Percentiles rank a stretch among this genome's conserved stretches.
These are phyloP conservation scores for Trididemnum clinides DNA, from an alignment of 23 tunicate species.

Conservation along the genomic window DNA sequence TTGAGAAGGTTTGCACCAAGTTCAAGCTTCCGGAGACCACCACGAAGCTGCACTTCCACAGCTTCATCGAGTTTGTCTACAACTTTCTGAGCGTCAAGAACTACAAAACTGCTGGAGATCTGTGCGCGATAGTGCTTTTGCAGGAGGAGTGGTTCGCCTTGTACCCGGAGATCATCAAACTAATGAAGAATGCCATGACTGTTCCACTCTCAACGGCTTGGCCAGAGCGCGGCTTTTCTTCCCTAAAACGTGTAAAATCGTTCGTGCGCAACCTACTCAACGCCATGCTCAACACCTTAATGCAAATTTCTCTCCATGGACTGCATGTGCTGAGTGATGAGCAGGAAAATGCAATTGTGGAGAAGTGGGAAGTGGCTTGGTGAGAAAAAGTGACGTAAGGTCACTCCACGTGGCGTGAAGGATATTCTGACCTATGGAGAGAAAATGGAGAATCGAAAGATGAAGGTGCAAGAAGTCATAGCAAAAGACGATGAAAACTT, in stretches of 20 bases:
- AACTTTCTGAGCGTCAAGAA: not conserved
- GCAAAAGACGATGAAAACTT: not conserved
- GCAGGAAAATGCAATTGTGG: too few species aligned
- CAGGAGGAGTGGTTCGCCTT: not conserved
- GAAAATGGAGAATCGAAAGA: too few species aligned
- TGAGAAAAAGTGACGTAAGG: not conserved
- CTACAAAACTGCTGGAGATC: not conserved
- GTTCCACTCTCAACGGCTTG: too few species aligned
- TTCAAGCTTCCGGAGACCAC: not conserved
- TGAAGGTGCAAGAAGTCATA: too few species aligned
- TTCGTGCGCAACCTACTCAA: not conserved
- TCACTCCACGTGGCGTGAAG: not conserved
- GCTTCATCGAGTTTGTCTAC: too few species aligned
- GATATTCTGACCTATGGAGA: not conserved
- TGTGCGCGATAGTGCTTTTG: not conserved
- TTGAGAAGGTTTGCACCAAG: not conserved
- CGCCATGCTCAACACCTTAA: not conserved
- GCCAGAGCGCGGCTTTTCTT: not conserved
- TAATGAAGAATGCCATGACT: too few species aligned
- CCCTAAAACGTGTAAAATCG: not conserved
- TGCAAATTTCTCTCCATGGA: not conserved
- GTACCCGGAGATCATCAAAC: too few species aligned
- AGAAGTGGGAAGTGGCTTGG: not conserved
- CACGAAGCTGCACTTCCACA: not conserved
- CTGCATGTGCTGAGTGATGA: too few species aligned